These are phyloP conservation scores for Donacobius atricapilla DNA, from an alignment of 2,113 vertebrate genomes.

Conservation along the genomic window DNA sequence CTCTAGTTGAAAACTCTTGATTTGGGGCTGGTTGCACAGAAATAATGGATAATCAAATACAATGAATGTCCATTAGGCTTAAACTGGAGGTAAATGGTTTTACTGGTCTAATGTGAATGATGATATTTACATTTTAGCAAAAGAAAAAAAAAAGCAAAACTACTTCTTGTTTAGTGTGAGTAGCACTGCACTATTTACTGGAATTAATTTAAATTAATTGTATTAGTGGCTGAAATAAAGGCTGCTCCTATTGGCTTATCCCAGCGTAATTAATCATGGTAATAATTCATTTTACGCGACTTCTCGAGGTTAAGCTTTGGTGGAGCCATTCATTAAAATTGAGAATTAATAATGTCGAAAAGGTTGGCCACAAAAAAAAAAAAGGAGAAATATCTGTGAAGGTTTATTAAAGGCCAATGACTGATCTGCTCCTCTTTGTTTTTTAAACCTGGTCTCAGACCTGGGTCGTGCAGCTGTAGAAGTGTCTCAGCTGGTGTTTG, in stretches of 20 bases:
- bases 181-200: background rate
- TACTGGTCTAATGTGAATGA: background rate
- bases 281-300: conserved; percentile 41
- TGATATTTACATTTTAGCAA: background rate
- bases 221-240: conserved; percentile 1
- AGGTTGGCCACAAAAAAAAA: conserved; percentile 1
- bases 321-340: conserved; percentile 40
- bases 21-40: background rate
- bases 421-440: conserved; percentile 21
- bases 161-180: background rate
- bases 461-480: background rate
- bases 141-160: background rate
- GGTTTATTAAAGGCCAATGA: conserved; percentile 43
- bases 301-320: conserved; percentile 42
- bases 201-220: conserved; percentile 42
- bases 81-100: background rate
- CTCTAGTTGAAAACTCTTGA: background rate
- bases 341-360: conserved; percentile 52
- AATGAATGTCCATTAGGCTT: background rate
- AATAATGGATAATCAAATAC: background rate
- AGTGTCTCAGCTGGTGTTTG: background rate
- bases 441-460: conserved; percentile 28
- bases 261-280: conserved; percentile 45
- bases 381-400: background rate
- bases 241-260: conserved; percentile 29